phyloP scores from a whole-genome alignment of 2,888 invertebrate species.

The Caenorhabditis zanzibari region DNA sequence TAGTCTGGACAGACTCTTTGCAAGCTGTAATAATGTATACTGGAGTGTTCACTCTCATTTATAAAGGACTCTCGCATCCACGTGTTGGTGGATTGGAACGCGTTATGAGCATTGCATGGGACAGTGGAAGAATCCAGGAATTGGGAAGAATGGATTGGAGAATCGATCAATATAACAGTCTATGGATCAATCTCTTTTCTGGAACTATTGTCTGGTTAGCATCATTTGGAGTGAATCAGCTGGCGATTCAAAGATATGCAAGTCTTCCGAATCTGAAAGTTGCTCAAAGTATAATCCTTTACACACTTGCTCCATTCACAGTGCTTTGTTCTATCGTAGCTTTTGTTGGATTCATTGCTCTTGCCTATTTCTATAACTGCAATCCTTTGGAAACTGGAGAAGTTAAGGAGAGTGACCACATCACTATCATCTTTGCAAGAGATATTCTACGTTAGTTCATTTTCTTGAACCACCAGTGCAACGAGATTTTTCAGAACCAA shows the following conservation, averaged over 20 bases:
- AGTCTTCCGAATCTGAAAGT: constrained; percentile 75
- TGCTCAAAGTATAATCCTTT: constrained; percentile 75
- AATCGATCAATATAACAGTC: constrained; percentile 76
- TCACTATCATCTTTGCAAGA: constrained; percentile 77
- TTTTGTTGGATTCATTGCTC: constrained; percentile 78
- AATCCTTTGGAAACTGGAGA: constrained; percentile 78
- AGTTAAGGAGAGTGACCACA: constrained; percentile 76
- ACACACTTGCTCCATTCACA: constrained; percentile 77
- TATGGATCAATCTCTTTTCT: constrained; percentile 79
- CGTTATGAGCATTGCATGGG: constrained; percentile 72
- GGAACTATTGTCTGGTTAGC: constrained; percentile 80
- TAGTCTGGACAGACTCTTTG: constrained; percentile 79
- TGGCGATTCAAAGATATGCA: constrained; percentile 79
- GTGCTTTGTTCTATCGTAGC: constrained; percentile 77
- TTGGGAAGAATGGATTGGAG: constrained; percentile 70
- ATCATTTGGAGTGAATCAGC: constrained; percentile 79
- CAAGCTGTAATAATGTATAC: constrained; percentile 79
- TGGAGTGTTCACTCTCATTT: constrained; percentile 76
- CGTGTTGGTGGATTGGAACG: constrained; percentile 75
- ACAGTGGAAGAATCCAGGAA: constrained; percentile 74
- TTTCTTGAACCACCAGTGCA: neutral
- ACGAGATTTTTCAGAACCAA: constrained; percentile 69
- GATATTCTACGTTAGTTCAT: constrained; percentile 73
- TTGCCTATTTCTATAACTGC: constrained; percentile 79
- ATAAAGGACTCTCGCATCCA: constrained; percentile 74